These are phyloP conservation scores for Caranx ignobilis DNA, from an alignment of 2,113 vertebrate species.

Conservation along the genomic window DNA sequence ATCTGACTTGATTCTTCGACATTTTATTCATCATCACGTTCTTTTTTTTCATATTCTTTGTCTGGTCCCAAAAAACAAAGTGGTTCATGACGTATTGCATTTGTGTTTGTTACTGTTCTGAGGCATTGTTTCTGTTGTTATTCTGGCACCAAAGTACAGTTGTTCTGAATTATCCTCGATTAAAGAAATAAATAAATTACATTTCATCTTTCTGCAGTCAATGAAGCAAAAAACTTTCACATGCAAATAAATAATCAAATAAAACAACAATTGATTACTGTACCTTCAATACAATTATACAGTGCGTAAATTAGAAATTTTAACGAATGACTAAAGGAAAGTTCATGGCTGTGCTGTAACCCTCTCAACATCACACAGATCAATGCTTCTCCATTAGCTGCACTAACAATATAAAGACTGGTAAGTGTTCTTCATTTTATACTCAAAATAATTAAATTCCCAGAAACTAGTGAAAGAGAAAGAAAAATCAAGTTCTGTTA, in stretches of 20 bases:
- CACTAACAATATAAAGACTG: slow-evolving; percentile 33
- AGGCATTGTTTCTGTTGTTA: slow-evolving; percentile 46
- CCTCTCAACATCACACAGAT: slow-evolving; percentile 41
- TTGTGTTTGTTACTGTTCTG: slow-evolving; percentile 53
- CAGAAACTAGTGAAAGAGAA: slow-evolving; percentile 4
- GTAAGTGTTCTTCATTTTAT: slow-evolving; percentile 7
- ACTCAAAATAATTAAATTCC: slow-evolving; percentile 25
- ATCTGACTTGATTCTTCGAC: slow-evolving; percentile 21
- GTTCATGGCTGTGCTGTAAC: slow-evolving; percentile 24
- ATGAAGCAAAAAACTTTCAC: slow-evolving; percentile 22
- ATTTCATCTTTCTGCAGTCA: slow-evolving; percentile 50
- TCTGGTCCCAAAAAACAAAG: slow-evolving; percentile 28
- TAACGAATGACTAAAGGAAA: slow-evolving; percentile 21
- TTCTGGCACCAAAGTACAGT: slow-evolving; percentile 48
- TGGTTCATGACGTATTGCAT: slow-evolving; percentile 52
- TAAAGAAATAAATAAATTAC: slow-evolving; percentile 53
- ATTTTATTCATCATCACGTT: slow-evolving; percentile 65
- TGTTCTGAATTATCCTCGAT: slow-evolving; percentile 37
- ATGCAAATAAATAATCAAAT: slow-evolving; percentile 56
- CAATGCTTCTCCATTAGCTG: slow-evolving; percentile 34
- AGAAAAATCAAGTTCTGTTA: slow-evolving; percentile 50
- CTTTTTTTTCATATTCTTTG: slow-evolving; percentile 26
- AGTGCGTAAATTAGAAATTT: slow-evolving; percentile 20
- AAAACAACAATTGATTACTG: slow-evolving; percentile 43
- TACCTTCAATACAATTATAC: slow-evolving; percentile 33